Base-by-base conservation (phyloP, 2,113 vertebrate species). In the Taurulus bubalis region DNA sequence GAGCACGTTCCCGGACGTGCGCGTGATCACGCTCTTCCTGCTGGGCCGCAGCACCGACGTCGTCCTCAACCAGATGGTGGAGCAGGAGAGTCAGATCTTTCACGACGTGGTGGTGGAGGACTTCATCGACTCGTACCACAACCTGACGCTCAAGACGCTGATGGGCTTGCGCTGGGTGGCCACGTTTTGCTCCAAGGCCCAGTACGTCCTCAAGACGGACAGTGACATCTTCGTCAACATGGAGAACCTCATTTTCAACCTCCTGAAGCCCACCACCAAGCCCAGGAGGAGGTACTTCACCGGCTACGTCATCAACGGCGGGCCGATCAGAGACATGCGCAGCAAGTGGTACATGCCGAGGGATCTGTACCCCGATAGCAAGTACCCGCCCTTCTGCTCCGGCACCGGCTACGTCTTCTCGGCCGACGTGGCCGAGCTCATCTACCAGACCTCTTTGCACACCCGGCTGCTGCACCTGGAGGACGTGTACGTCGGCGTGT, bases 211-310 rank as follows among this genome's bases (percentile, higher is more conserved):
- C 95, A 99, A 99, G 94, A 99, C 98, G 9, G 98, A 99, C 95
- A 99, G 98, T 30, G 98, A 99, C 92, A 98, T 99, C 94, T 99
- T 98, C 88, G 98, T 99, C 90, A 99, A 99, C 94, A 98, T 99
- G 97, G 98, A 99, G 93, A 99, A 99, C 83, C 96, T 99, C 77
- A 96, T 99, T 94, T 97, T 96, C 94, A 99, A 97, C 92, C 95
- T 99, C 36, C 94, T 99, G 42, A 98, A 98, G 90, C 98, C 98
- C 49, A 96, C 95, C 87, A 97, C 96, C 83, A 99, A 99, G 90
- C 97, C 98, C 58, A 94, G 98, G 87, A 96, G 96, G 88, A 94
- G 97, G 59, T 99, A 99, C 90, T 99, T 99, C 88, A 99, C 98
- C 0, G 98, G 98, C 36, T 99, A 98, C 0, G 98, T 99, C 85